Base-by-base conservation (phyloP, 2,113 vertebrate species). In the Symphodus melops region DNA sequence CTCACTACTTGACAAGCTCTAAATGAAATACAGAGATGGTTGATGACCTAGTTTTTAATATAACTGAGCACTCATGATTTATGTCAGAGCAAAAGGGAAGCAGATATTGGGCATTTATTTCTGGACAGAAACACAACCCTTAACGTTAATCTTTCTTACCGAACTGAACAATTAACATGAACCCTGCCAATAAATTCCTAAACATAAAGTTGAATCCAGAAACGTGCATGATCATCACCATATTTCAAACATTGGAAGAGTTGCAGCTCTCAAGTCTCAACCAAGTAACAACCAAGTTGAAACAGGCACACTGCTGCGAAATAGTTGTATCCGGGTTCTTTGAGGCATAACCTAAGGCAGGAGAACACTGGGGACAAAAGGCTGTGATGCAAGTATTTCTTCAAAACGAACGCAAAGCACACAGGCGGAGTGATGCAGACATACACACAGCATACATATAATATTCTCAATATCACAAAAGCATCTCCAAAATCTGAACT, bases 321-420 rank as follows among this genome's bases (percentile, higher is more conserved):
- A 46, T 17, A 36, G 5, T 48, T 48, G 46, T 48, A 48, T 19
- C 21, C 13, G 20, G 56, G 14, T 17, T 48, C 14, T 17, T 21
- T 74, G 28, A 37, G 33, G 10, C 54, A 56, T 58, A 61, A 61
- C 68, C 52, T 13, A 39, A 52, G 75, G 70, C 62, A 66, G 56
- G 54, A 70, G 17, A 75, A 77, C n/a, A 60, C 57, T 16, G 12
- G 36, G 39, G 23, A 42, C 20, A 12, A 2, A 48, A 8, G 53
- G 55, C 39, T 59, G 53, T 62, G 59, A 77, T 37, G 62, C 19
- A 68, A 61, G 56, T 9, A 3, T 16, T 53, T 53, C 17, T 59
- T 39, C 3, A 66, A 68, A 59, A 39, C 53, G 61, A 33, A 33
- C 28, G 28, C 23, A 44, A 80, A 8, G 17, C 17, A 48, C 46